These are phyloP conservation scores for Sarcophilus harrisii DNA, from an alignment of 2,797 vertebrate species.

Conservation along the genomic window DNA sequence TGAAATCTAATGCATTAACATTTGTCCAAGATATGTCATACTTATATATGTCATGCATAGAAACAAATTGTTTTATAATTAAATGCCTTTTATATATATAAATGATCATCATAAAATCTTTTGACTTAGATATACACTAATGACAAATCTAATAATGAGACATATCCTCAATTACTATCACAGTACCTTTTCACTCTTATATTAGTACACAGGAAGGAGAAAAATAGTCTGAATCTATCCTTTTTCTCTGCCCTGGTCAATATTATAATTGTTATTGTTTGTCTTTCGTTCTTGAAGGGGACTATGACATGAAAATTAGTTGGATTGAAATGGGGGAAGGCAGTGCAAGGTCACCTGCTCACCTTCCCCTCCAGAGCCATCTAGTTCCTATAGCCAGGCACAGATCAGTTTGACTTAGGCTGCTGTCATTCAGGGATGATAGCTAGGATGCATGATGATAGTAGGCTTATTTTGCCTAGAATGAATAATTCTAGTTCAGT, in stretches of 20 bases:
- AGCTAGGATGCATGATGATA: too few relatives aligned
- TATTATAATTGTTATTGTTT: too few relatives aligned
- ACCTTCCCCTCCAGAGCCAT: too few relatives aligned
- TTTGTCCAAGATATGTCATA: slow-evolving; percentile 14
- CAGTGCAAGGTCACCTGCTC: too few relatives aligned
- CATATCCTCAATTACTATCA: background rate
- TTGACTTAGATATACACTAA: background rate
- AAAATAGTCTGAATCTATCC: background rate
- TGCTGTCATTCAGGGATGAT: background rate
- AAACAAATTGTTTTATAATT: background rate
- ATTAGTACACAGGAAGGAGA: background rate
- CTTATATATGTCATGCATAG: background rate
- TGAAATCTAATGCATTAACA: slow-evolving; percentile 48
- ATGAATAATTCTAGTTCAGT: background rate
- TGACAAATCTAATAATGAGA: background rate
- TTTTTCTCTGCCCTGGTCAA: background rate
- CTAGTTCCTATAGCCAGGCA: too few relatives aligned
- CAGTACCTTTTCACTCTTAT: background rate
- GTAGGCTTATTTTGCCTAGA: background rate
- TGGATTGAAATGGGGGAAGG: too few relatives aligned
- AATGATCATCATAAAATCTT: background rate
- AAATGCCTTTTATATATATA: background rate
- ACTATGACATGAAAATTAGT: too few relatives aligned
- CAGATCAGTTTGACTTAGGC: background rate
- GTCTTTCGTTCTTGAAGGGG: too few relatives aligned